Percentiles rank a stretch among this genome's conserved stretches.
phyloP scores from a whole-genome alignment of 2,888 invertebrate species.

The Cyclophora albipunctata region DNA sequence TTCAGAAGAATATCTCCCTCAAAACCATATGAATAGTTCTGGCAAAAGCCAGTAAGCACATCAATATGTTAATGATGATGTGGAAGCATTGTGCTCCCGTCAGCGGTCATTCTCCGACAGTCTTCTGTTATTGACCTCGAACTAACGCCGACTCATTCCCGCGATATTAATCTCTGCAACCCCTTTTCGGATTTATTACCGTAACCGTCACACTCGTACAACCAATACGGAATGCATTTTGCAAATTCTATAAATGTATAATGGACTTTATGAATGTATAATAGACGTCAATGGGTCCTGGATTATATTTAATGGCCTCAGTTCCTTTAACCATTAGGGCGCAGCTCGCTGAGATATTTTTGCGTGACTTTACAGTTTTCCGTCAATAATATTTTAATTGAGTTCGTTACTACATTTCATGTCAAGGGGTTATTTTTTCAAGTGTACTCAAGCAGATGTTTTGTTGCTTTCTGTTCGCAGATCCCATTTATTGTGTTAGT shows the following conservation, averaged over 20 bases:
- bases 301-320: conserved; percentile 33
- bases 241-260: conserved; percentile 34
- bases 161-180: conserved; percentile 47
- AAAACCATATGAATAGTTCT: too few species aligned
- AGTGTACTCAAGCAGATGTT: conserved; percentile 24
- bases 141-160: conserved; percentile 45
- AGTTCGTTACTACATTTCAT: conserved; percentile 14
- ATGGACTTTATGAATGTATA: conserved; percentile 34
- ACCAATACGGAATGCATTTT: conserved; percentile 32
- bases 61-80: too few species aligned
- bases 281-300: conserved; percentile 9
- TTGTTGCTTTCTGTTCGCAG: neutral
- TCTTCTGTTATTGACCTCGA: conserved; percentile 28
- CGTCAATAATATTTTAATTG: conserved; percentile 26
- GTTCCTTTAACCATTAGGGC: conserved; percentile 35
- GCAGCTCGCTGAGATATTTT: conserved; percentile 22
- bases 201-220: conserved; percentile 49
- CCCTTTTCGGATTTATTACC: conserved; percentile 42
- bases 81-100: too few species aligned
- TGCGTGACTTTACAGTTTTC: conserved; percentile 37
- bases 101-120: conserved; percentile 15
- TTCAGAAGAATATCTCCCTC: too few species aligned
- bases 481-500: conserved; percentile 2
- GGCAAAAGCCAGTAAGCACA: too few species aligned
- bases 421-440: conserved; percentile 20